Conservation (phyloP, 2,797 vertebrate genomes). For the Hydrocynus forskahlii region DNA sequence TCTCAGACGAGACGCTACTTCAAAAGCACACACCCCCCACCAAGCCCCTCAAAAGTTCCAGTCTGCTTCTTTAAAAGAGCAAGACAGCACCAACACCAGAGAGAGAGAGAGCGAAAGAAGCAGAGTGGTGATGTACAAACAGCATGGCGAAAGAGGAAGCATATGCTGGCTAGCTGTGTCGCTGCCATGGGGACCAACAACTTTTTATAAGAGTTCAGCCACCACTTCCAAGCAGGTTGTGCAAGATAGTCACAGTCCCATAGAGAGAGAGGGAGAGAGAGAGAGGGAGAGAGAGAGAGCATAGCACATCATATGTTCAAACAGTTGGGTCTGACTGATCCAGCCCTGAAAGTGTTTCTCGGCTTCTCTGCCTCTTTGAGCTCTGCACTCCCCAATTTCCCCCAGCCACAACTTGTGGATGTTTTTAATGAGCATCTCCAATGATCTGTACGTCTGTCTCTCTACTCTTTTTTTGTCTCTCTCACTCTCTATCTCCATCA, state of each 20-base stretch:
- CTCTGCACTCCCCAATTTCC: neutral
- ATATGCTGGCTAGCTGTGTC: slow-evolving; percentile 3
- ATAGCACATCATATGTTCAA: slow-evolving; percentile 21
- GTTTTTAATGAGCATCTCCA: slow-evolving; percentile 36
- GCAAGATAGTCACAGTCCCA: slow-evolving; percentile 33
- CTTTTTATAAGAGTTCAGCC: slow-evolving; percentile 33
- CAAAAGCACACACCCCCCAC: slow-evolving; percentile 31
- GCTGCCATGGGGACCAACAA: slow-evolving; percentile 19
- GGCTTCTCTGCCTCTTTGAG: slow-evolving; percentile 19
- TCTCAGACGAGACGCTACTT: slow-evolving; percentile 41
- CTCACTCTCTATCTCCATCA: neutral
- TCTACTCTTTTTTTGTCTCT: slow-evolving; percentile 12
- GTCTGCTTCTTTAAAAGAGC: slow-evolving; percentile 35
- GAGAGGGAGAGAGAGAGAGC: slow-evolving; percentile 5
- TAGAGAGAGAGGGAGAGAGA: slow-evolving; percentile 18
- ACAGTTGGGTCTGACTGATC: slow-evolving; percentile 30
- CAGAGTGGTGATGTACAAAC: slow-evolving; percentile 25
- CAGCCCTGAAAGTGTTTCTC: slow-evolving; percentile 8
- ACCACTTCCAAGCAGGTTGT: slow-evolving; percentile 40
- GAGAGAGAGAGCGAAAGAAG: slow-evolving; percentile 31
- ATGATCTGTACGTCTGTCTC: slow-evolving; percentile 30
- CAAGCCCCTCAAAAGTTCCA: slow-evolving; percentile 40
- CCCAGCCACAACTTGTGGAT: slow-evolving; percentile 26
- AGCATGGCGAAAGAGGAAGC: slow-evolving; percentile 15
- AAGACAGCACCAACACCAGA: slow-evolving; percentile 29